Evolutionary conservation across 2,797 vertebrate species (phyloP), one percentile per base, ranked within the genome.

Genomic region (Silurus aristotelis): DNA sequence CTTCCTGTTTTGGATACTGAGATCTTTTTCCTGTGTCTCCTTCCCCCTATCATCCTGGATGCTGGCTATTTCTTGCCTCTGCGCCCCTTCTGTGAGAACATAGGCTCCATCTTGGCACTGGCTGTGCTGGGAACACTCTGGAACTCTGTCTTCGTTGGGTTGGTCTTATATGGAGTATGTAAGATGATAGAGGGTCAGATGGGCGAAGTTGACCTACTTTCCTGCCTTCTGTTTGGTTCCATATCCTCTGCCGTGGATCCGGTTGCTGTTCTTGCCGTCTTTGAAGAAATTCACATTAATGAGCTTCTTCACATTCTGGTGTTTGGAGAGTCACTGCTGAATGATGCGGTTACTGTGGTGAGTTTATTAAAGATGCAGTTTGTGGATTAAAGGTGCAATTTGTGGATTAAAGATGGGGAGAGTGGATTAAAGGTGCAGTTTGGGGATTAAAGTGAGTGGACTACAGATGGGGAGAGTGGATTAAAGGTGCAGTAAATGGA

Each of bases 211-310:
- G 92, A 94, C 88, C 95, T 98, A 80, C 91, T 99, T 91, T 95
- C 96, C 88, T 97, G 96, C 91, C 95, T 99, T 89, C 96, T 99
- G 55, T 99, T 99, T 0, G 97, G 97, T 80, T 95, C 97, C 93
- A 98, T 99, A 91, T 95, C 97, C 92, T 99, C 98, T 0, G 98
- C 98, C 0, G 98, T 99, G 89, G 98, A 99, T 91, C 98, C 98
- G 0, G 98, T 99, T 87, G 97, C 98, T 0, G 98, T 99, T 76
- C 95, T 99, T 88, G 98, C 98, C 0, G 97, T 99, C 82, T 99
- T 99, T 1, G 97, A 99, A 93, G 98, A 99, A 93, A 98, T 99
- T 91, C 97, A 99, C 92, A 98, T 99, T 94, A 98, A 99, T 0
- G 98, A 99, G 90, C 95, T 99, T 90, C 95, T 99, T 79, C 95